Base-by-base conservation (phyloP, 2,888 invertebrate genomes). In the Tanytarsus gracilentus region DNA sequence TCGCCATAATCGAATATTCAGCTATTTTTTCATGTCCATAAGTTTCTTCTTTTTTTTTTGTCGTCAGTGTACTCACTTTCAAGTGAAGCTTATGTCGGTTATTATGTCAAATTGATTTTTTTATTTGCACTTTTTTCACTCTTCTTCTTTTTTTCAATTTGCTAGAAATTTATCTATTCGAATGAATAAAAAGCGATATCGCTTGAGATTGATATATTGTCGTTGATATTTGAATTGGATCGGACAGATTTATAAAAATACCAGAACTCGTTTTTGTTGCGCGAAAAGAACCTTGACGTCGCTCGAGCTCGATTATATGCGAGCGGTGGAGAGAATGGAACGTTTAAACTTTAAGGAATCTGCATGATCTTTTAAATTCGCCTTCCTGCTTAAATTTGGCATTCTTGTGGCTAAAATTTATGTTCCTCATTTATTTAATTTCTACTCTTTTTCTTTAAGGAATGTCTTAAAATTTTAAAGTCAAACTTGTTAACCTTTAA, bases 61-160 rank as follows among this genome's bases (percentile, higher is more conserved):
- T 23, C 23, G 44, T 23, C 44, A 44, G 4, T 23, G 18, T n/a
- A n/a, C 9, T 33, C 9, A 18, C 44, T 11, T 44, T 18, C 23
- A 23, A 44, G 40, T 11, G 11, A 18, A 21, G 44, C 44, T 36
- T 39, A 55, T 55, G 26, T 55, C 55, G 55, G 55, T 55, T 55
- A 55, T 55, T 55, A 40, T 55, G 55, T 55, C 55, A 40, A 55
- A 55, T 39, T 39, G 55, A 29, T 39, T 55, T 55, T n/a, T 53
- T 40, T 40, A 55, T 55, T 55, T 40, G 40, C 55, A 39, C 11
- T 36, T 26, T 39, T 14, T 27, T 23, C 49, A n/a, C n/a, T 16
- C 26, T 7, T 9, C n/a, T 25, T 49, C 11, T 52, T 52, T 7
- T n/a, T 52, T 52, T 18, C 49, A 49, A 26, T 49, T 49, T 49